Base-by-base conservation (phyloP, 2,888 invertebrate species). In the Galerucella pusilla region DNA sequence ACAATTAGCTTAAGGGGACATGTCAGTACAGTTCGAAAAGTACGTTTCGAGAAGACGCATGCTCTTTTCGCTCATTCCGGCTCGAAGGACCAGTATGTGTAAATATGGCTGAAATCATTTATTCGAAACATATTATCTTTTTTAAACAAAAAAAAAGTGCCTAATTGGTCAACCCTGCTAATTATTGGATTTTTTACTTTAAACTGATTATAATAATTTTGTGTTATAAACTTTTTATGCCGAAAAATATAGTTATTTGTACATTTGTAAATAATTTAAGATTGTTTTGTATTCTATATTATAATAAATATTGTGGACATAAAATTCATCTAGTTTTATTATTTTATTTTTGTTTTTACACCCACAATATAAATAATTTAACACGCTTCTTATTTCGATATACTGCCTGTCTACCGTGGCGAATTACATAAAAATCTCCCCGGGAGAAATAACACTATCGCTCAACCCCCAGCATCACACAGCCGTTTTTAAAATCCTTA, bases 401-500 rank as follows among this genome's bases (percentile, higher is more conserved):
- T 42, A 54, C 59, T 64, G 25, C 64, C 45, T 45, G 12, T 71
- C 35, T n/a, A 72, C 66, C 72, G 66, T 72, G 14, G 46, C 49
- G 60, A 72, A 72, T 72, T 67, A 59, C 42, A 66, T 66, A 67
- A 72, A 71, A 72, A 59, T 60, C 72, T 66, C 66, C 60, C 59
- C 25, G 16, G 59, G 60, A 72, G 60, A 67, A 64, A 66, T 67
- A 72, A 72, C 67, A 49, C 49, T 66, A 20, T 60, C 61, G 72
- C 49, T 45, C 66, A 52, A 60, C 65, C 52, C 72, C 66, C 72
- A 25, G 25, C 66, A 60, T 72, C 72, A 66, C 74, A 77, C 74
- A 75, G 61, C 70, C 79, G 80, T 79, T 81, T 79, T 81, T 81
- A 81, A 81, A 75, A 71, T 63, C 74, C 59, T 80, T 80, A 80